Conservation (phyloP, 2,113 vertebrate species). For the Elephas maximus region DNA sequence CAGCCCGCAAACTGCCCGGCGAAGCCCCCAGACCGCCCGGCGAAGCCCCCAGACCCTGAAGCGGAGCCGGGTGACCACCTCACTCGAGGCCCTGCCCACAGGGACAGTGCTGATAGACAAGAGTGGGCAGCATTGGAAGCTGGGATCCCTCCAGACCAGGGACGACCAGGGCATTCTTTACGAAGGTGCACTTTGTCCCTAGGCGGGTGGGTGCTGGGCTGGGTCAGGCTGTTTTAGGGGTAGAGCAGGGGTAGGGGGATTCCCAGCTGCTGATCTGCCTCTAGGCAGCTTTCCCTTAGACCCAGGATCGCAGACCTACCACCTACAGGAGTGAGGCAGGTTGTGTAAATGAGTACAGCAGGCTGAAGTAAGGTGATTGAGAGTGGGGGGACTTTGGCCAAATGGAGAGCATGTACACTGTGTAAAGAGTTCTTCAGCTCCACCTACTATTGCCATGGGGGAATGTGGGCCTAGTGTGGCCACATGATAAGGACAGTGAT, state of each 20-base stretch:
- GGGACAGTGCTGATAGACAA: slow-evolving; percentile 80
- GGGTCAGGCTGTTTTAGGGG: fast-evolving
- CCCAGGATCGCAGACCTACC: neutral
- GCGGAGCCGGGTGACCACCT: slow-evolving; percentile 61
- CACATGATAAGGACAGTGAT: fast-evolving
- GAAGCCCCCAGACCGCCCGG: neutral
- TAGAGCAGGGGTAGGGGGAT: neutral
- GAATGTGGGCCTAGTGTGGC: neutral
- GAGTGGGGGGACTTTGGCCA: neutral
- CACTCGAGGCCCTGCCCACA: slow-evolving; percentile 71
- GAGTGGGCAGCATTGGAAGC: slow-evolving; percentile 79
- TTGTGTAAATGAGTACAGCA: neutral
- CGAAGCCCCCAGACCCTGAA: slow-evolving; percentile 52
- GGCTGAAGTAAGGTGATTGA: neutral
- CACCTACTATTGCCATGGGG: fast-evolving
- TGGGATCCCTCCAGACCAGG: slow-evolving; percentile 77
- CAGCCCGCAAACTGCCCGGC: neutral
- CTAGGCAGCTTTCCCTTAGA: neutral
- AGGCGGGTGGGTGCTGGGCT: fast-evolving
- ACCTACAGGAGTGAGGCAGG: neutral
- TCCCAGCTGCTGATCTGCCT: neutral
- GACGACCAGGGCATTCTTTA: slow-evolving; percentile 83
- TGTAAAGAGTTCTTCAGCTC: neutral
- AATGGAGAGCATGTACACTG: neutral
- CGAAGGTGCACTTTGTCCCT: slow-evolving; percentile 83